phyloP scores from a whole-genome alignment of 2,797 vertebrate genomes.

The Smutsia temminckii region DNA sequence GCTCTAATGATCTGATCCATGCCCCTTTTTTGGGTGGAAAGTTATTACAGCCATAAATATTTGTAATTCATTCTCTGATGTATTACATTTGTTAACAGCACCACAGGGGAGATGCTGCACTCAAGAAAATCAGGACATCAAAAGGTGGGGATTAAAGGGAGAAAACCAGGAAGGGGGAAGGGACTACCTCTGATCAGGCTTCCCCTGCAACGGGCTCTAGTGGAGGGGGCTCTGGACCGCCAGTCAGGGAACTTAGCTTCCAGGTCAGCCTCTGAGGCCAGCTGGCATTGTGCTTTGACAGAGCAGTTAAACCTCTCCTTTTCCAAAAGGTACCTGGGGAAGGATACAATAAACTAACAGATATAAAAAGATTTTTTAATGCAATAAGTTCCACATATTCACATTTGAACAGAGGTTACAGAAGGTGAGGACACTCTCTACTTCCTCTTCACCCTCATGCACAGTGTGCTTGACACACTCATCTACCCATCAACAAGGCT shows the following conservation, averaged over 20 bases:
- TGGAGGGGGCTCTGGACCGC: neutral
- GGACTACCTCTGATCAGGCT: neutral
- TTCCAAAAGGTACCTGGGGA: neutral
- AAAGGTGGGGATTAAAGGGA: neutral
- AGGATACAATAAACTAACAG: neutral
- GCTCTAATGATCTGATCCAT: slow-evolving; percentile 63
- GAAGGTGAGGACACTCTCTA: neutral
- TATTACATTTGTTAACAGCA: slow-evolving; percentile 63
- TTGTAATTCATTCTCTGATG: slow-evolving; percentile 59
- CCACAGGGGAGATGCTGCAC: neutral
- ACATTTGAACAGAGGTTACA: neutral
- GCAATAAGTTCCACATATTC: neutral
- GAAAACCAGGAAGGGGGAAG: neutral
- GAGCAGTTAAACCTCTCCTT: neutral
- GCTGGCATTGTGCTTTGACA: neutral
- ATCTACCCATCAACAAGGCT: neutral
- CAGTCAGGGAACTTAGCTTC: neutral
- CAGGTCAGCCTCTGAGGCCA: neutral
- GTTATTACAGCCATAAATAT: slow-evolving; percentile 67
- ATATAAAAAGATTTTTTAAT: neutral
- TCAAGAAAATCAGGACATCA: slow-evolving; percentile 48
- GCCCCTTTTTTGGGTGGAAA: slow-evolving; percentile 57
- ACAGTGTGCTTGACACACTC: neutral
- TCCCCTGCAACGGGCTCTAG: neutral
- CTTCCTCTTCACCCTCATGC: neutral